Evolutionary conservation across 2,888 invertebrate species (phyloP).

Genomic region (Lasioglossum lativentre): DNA sequence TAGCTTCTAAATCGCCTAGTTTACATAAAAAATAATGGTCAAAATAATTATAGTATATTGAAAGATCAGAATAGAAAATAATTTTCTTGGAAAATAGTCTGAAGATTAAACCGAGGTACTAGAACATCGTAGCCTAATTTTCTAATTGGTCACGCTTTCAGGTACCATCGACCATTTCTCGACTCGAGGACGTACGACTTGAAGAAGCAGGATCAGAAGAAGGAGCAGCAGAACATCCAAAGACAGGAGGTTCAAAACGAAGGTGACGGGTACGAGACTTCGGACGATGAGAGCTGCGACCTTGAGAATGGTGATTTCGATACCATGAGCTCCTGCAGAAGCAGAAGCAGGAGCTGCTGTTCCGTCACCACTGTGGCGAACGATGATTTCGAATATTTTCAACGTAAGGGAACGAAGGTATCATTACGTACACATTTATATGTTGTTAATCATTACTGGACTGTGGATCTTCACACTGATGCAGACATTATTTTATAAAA

Average conservation of each 20-base stretch:
- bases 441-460: not conserved
- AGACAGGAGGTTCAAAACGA: conserved; percentile 66
- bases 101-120: not conserved
- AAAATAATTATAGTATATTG: too few relatives aligned
- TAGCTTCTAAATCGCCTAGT: too few relatives aligned
- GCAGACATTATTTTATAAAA: not conserved
- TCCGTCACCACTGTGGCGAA: conserved; percentile 88
- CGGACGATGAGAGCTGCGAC: conserved; percentile 82
- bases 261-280: conserved; percentile 79
- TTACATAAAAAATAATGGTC: too few relatives aligned
- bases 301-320: conserved; percentile 81
- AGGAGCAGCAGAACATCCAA: conserved; percentile 63
- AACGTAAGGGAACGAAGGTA: conserved; percentile 83
- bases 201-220: conserved; percentile 69
- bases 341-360: conserved; percentile 85
- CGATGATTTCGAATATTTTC: conserved; percentile 88
- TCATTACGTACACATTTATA: conserved; percentile 16
- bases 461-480: not conserved
- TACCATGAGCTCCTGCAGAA: conserved; percentile 84
- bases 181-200: conserved; percentile 80
- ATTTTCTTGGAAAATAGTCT: not conserved
- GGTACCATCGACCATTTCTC: conserved; percentile 69
- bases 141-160: conserved; percentile 33
- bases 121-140: not conserved
- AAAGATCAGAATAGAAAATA: too few relatives aligned